Evolutionary conservation across 2,113 vertebrate genomes (phyloP), one percentile per base, ranked within the genome.

Genomic region (Cavia porcellus): DNA sequence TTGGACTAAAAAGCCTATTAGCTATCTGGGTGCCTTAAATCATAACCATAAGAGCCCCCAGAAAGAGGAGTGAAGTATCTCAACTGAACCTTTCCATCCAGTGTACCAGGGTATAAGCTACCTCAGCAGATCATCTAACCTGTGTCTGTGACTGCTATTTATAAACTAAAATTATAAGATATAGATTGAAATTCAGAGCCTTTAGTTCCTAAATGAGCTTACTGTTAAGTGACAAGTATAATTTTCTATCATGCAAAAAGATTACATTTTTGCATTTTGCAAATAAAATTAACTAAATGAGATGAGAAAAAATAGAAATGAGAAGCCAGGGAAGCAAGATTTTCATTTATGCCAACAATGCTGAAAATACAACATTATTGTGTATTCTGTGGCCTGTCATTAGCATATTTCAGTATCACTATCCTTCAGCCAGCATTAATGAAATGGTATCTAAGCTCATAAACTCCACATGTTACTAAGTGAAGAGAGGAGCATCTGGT

Each of bases 231-330:
- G 70, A 59, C 24, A 92, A 85, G 32, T 74, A 20, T 62, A 82
- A 90, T 11, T 70, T 64, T 74, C 42, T 81, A 28, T 4, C 57
- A 79, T 15, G 70, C 5, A 4, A 89, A 92, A 81, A 24, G 2
- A 75, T 50, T 61, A 19, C 1, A 72, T 83, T 87, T 89, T 83
- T 74, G 59, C 12, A 89, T 80, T 74, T 94, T 57, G 8, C 13
- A 50, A 25, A 77, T 74, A n/a, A 89, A 85, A 86, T 89, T 61
- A 52, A 28, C 59, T 86, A 81, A 91, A 50, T 30, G 89, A 95
- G 32, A 38, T 93, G 12, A 92, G 57, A 70, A 95, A 91, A 79
- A 91, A 82, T 86, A 79, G 28, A 93, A 52, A 89, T 52, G 24
- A 80, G 38, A 91, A 82, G 6, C 24, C 61, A 50, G 35, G 62